Conservation (phyloP, 2,113 vertebrate species). For the Noturus placidus region DNA sequence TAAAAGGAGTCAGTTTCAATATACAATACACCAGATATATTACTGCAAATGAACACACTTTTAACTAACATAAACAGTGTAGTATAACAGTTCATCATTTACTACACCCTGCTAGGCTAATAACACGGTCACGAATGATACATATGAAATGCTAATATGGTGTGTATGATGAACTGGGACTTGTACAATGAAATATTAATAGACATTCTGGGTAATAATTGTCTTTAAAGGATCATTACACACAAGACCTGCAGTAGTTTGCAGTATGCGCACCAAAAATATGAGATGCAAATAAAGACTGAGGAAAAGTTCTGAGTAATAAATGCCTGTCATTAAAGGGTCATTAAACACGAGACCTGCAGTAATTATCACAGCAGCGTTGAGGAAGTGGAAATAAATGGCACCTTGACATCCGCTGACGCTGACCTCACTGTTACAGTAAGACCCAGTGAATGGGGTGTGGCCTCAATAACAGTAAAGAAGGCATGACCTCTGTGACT, state of each 20-base stretch:
- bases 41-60: background rate
- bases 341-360: slow-evolving; percentile 15
- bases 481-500: background rate
- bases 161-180: background rate
- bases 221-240: slow-evolving; percentile 31
- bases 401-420: background rate
- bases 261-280: background rate
- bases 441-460: background rate
- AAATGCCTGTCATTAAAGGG: slow-evolving; percentile 12
- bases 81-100: background rate
- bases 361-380: slow-evolving; percentile 12
- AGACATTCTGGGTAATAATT: slow-evolving; percentile 10
- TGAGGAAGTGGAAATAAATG: background rate
- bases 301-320: background rate
- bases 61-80: background rate
- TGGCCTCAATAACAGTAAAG: background rate
- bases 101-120: background rate
- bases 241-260: slow-evolving; percentile 11
- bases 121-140: background rate
- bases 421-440: background rate
- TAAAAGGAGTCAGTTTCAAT: background rate
- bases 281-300: slow-evolving; percentile 1
- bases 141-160: background rate
- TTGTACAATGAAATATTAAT: slow-evolving; percentile 15
- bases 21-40: background rate